Evolutionary conservation across 35 echinoderm and acorn worm species (phyloP).

Genomic region (Heliocidaris tuberculata): DNA sequence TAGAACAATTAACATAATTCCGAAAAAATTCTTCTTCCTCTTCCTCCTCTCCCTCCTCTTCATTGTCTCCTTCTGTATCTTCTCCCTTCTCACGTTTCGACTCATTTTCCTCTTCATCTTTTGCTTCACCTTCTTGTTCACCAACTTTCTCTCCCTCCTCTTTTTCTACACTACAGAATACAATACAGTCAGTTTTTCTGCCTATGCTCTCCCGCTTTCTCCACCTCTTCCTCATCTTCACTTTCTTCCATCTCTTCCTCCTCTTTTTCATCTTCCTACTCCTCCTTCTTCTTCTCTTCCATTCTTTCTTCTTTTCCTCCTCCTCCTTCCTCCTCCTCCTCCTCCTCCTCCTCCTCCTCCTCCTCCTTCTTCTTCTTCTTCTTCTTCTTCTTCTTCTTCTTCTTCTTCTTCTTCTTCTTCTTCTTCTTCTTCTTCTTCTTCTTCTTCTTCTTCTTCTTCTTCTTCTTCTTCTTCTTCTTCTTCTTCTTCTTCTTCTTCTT

Average conservation of each 20-base stretch:
- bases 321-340: background rate
- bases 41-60: background rate
- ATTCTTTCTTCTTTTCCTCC: background rate
- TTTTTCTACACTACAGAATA: too few species aligned
- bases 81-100: background rate
- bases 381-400: background rate
- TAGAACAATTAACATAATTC: too few species aligned
- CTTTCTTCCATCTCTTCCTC: background rate
- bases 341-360: background rate
- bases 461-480: background rate
- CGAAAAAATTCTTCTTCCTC: background rate
- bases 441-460: background rate
- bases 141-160: too few species aligned
- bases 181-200: too few species aligned
- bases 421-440: background rate
- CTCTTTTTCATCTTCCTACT: background rate
- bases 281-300: background rate
- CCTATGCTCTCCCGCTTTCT: too few species aligned
- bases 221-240: too few species aligned
- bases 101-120: too few species aligned
- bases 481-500: background rate
- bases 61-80: background rate
- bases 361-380: background rate
- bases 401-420: too few species aligned
- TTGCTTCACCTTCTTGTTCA: too few species aligned